Base-by-base conservation (phyloP, 1,140 invertebrate genomes). In the Pissodes strobi region DNA sequence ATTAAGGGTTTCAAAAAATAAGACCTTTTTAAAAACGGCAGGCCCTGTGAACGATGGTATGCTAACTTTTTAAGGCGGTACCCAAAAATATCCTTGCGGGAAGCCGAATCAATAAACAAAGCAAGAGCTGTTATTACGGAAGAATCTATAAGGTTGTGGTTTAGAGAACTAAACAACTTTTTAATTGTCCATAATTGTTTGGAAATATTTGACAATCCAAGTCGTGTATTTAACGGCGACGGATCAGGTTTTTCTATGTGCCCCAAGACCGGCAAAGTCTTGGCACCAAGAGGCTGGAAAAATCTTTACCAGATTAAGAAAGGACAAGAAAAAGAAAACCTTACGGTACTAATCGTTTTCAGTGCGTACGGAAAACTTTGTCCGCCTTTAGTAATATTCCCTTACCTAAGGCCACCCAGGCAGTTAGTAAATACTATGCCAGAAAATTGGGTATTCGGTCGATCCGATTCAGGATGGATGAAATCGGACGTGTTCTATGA, bases 381-480 rank as follows among this genome's bases (percentile, higher is more conserved):
- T 13, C 72, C 70, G 13, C 74, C 73, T 1, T 70, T 76, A 69
- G 27, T 74, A n/a, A 49, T 75, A 6, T 73, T 76, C 66, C 71
- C 74, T 45, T 73, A 71, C 46, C 41, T 69, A 23, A 34, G 64
- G 25, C 51, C 62, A 34, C 73, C 70, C 48, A 66, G 58, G 57
- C 38, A 41, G 5, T 58, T 76, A 10, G 68, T 57, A 9, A 37
- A 71, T 30, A 72, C 53, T 57, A 64, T 78, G 17, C 76, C 76
- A 37, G 15, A 66, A n/a, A n/a, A n/a, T n/a, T 81, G 76, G 75
- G 64, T 15, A n/a, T 18, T 80, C 2, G 78, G 77, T 4, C 71
- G 65, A 38, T 72, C 70, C 18, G 74, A 80, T 21, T 69, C 45
- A 9, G 78, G 79, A 0, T 81, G 78, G 78, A 81, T 80, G 71